Evolutionary conservation across 2,797 vertebrate genomes (phyloP), one percentile per base, ranked within the genome.

Genomic region (Chaetophractus vellerosus): DNA sequence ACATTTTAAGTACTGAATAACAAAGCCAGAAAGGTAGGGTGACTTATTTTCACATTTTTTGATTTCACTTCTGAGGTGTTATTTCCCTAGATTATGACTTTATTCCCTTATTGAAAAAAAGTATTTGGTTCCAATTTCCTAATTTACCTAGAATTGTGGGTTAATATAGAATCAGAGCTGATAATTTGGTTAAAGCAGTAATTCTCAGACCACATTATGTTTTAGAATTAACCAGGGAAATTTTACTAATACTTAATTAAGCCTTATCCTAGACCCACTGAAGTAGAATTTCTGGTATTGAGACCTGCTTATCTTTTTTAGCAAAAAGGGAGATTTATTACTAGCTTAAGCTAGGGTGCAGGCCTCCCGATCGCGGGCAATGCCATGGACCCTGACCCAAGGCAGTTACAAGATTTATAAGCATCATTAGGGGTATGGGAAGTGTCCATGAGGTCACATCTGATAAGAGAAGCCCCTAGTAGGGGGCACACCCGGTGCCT

Each of bases 151-250:
- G 48, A 76, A 64, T 90, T 92, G 78, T 1, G 48, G 18, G 8
- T 64, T 81, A 88, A 81, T 36, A 87, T 38, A 48, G 50, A 26
- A 57, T 85, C 68, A 78, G 21, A 26, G 48, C 72, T 94, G 57
- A 57, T 61, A 36, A 78, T 81, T 88, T 87, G 88, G 7, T 93
- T 94, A 68, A 69, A 86, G n/a, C 48, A 92, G 19, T 61, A 91
- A 23, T 95, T 74, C 9, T n/a, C 75, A 90, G 21, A 71, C 36
- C 9, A n/a, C 33, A 36, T n/a, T 92, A 23, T 87, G 28, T 82
- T 88, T 89, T 91, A 16, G n/a, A 90, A 78, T 93, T 78, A 79
- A 91, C 41, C 81, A 63, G n/a, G 31, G 28, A 71, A 71, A 23
- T 75, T 75, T 82, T 78, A 57, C 23, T 31, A 14, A 78, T 88